Evolutionary conservation across 2,113 vertebrate species (phyloP).

Genomic region (Oncorhynchus tshawytscha): DNA sequence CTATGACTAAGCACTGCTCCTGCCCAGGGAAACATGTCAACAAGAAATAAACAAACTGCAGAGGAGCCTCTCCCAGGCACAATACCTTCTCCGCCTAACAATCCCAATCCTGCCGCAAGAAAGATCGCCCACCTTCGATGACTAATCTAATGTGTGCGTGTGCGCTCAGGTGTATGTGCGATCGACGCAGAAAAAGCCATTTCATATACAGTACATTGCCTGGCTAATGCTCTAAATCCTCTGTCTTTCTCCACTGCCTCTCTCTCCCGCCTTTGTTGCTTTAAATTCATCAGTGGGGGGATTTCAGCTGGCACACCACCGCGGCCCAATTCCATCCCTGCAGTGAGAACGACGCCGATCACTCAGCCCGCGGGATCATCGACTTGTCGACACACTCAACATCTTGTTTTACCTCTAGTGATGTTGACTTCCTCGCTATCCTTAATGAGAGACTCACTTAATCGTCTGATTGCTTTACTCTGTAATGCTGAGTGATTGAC

Average conservation of each 20-base stretch:
- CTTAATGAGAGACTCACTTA: not conserved
- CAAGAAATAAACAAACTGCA: not conserved
- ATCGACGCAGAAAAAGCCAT: slow-evolving; percentile 55
- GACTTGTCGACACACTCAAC: not conserved
- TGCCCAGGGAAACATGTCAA: not conserved
- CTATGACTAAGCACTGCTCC: not conserved
- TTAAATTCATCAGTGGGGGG: not conserved
- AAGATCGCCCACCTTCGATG: not conserved
- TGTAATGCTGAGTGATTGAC: slow-evolving; percentile 28
- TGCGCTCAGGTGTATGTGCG: not conserved
- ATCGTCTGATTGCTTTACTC: slow-evolving; percentile 48
- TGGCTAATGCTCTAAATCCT: slow-evolving; percentile 60
- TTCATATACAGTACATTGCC: slow-evolving; percentile 80
- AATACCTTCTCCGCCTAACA: not conserved
- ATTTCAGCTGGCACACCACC: not conserved
- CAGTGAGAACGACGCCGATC: not conserved
- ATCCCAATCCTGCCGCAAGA: not conserved
- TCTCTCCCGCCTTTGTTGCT: not conserved
- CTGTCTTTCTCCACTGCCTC: not conserved
- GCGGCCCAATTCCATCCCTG: too few relatives aligned
- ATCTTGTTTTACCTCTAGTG: too few relatives aligned
- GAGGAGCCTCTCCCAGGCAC: too few relatives aligned
- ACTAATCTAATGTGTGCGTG: not conserved
- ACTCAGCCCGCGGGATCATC: not conserved
- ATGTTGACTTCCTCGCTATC: too few relatives aligned